Evolutionary conservation across 2,888 invertebrate species (phyloP), one percentile per base, ranked within the genome.

Genomic region (Ephialtes manifestator): DNA sequence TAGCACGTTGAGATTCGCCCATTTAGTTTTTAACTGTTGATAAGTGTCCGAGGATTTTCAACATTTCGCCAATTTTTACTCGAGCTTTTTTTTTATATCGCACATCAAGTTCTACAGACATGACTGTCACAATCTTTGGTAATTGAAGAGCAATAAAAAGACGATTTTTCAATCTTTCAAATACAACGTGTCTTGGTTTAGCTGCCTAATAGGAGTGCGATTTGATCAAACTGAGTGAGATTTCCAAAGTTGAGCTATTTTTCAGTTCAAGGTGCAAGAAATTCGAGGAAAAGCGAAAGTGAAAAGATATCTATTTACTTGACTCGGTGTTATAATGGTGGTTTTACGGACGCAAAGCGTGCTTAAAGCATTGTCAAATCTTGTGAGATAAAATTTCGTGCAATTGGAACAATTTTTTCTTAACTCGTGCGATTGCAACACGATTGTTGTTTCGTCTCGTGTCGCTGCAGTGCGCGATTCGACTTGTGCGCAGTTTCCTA

Each of bases 91-190:
- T 51, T 58, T 58, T 58, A 3, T 58, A 28, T 0, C 13, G 20
- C 28, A 28, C 28, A 10, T 28, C 4, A 46, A 20, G 2, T 55
- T 20, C 60, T 31, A 18, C 18, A 46, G n/a, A 48, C 31, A 46
- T 55, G 15, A 7, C 4, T 65, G 31, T 71, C 77, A 53, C 43
- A 60, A 78, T 65, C 35, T 67, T 68, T 18, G 39, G 51, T 74
- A 11, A 67, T 53, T 7, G 58, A 48, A 76, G 58, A 24, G 24
- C 24, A 71, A 79, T 71, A 83, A 75, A 75, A 71, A 83, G 15
- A 74, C 39, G 48, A 85, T 83, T 80, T 76, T 77, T 83, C 43
- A 75, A 74, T 65, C 79, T 79, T 83, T 70, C 39, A 24, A 77
- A 63, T n/a, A 70, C 68, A 60, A 55, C 3, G 43, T 13, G 35